Percentiles rank a stretch among this genome's conserved stretches.
Conservation (phyloP, 1,140 invertebrate genomes). For the Euwallacea fornicatus region DNA sequence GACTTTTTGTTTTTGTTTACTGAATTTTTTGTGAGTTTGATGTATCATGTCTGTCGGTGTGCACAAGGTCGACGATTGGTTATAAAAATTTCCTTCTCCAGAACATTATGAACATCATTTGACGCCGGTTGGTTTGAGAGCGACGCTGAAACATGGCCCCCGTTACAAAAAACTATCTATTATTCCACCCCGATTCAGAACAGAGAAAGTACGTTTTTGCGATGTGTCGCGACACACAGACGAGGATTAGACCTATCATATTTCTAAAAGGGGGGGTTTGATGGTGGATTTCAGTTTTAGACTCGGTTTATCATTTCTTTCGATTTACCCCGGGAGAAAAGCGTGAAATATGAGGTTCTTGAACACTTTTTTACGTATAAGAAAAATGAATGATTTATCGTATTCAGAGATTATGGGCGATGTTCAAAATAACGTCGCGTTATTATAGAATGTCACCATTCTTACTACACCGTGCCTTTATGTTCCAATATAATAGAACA, state of each 20-base stretch:
- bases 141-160: background rate
- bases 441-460: too few relatives aligned
- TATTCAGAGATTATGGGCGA: too few relatives aligned
- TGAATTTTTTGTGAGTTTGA: background rate
- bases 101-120: background rate
- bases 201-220: background rate
- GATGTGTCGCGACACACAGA: background rate
- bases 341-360: background rate
- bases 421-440: too few relatives aligned
- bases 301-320: slow-evolving; percentile 1
- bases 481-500: too few relatives aligned
- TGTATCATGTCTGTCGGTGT: background rate
- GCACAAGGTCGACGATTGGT: background rate
- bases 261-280: background rate
- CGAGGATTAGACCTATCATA: background rate
- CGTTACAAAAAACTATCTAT: slow-evolving; percentile 1
- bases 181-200: slow-evolving; percentile 1
- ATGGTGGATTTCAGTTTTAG: background rate
- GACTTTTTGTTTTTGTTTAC: background rate
- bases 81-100: background rate
- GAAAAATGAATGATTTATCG: too few relatives aligned
- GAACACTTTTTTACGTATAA: too few relatives aligned
- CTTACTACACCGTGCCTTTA: too few relatives aligned
- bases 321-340: background rate
- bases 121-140: background rate